Evolutionary conservation across 2,797 vertebrate species (phyloP), one percentile per base, ranked within the genome.

Genomic region (Sebastes vulpes): DNA sequence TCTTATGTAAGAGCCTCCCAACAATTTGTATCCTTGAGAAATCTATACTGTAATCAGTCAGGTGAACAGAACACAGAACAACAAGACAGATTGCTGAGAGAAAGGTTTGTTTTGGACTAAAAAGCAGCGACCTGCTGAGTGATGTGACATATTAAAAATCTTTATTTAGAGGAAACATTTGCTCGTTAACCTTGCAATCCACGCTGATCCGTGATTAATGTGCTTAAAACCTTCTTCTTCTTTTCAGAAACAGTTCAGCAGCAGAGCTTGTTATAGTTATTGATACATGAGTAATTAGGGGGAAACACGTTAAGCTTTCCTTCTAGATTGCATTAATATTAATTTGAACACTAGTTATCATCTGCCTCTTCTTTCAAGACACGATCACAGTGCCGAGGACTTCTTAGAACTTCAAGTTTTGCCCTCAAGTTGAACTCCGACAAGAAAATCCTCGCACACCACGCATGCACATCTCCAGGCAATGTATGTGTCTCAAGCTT

Each of bases 21-120:
- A 68, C 81, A 60, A 63, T 65, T 73, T 72, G 57, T 79, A 23
- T 79, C 75, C 70, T 53, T 16, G 16, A 74, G 56, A 81, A 85
- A 86, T 86, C 85, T 61, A 82, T 85, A 50, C 18, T 50, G 46
- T 50, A 50, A 50, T 72, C 79, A 87, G 72, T 82, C 77, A 86
- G 57, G 81, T 91, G 78, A 72, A 85, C 48, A 31, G 48, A 85
- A 59, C 29, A 57, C 11, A 46, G 42, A 65, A n/a, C 54, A 38
- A 56, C 16, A 10, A 50, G 38, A 29, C 29, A 4, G 16, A 38
- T 29, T 70, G 35, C 32, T 20, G 21, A 58, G 20, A 65, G 18
- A 59, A 10, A 26, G n/a, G 58, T 69, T 67, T 73, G 73, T 65
- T 72, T 73, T 42, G 26, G 57, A 57, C 68, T 38, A 31, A 60